Evolutionary conservation across 2,113 vertebrate genomes (phyloP), one percentile per base, ranked within the genome.

Genomic region (Ailurus styani): DNA sequence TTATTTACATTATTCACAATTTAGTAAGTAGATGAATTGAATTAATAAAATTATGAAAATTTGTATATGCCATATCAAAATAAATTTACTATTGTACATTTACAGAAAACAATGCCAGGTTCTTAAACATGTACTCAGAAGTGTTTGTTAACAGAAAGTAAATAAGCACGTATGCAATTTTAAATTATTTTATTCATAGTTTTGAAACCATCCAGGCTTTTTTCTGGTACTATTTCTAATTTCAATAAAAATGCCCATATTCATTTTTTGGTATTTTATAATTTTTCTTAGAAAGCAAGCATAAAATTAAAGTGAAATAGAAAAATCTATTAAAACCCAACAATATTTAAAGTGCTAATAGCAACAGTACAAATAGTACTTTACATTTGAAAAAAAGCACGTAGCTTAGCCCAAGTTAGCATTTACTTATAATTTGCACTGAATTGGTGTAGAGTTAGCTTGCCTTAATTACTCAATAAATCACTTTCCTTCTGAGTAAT

Each of bases 381-480:
- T 57, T 45, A 62, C 12, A 57, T 73, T 77, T 94, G 40, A 34
- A 40, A 95, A 90, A 75, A 23, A 29, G 12, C 42, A 6, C 27
- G 62, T 6, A 47, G 5, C 9, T 55, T 7, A 52, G 12, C 85
- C 17, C 13, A 92, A 89, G 37, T 86, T 94, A 62, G 15, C 9
- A 25, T 89, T 34, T 60, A 89, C 40, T 90, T 97, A 77, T 31
- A 90, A 90, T 87, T 96, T 78, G 8, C 31, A 64, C 37, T 40
- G 45, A 90, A 17, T 73, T 87, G 31, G 23, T 57, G 10, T 79
- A 40, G 77, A 86, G 83, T 77, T 77, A 72, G 23, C 64, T 64
- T 64, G 21, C 47, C n/a, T 90, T 97, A 90, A 92, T 94, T 93
- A 90, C 50, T 87, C 62, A 78, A 90, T 89, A 90, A 96, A 94